Conservation (phyloP, 1,140 invertebrate genomes). For the Centruroides vittatus region DNA sequence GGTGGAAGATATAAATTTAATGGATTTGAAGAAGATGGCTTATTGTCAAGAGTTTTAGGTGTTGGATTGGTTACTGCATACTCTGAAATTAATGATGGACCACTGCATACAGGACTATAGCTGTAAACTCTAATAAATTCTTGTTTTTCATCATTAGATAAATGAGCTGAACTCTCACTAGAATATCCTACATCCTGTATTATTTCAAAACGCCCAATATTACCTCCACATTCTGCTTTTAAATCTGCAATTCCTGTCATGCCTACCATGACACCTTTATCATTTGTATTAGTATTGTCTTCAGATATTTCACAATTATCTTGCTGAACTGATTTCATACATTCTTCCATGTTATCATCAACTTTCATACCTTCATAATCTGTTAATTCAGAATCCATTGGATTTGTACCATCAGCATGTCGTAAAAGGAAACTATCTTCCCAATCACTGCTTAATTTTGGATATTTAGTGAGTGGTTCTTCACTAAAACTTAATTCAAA, state of each 20-base stretch:
- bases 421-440: slow-evolving; percentile 1
- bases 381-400: slow-evolving; percentile 1
- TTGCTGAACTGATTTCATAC: too few species aligned
- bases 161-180: slow-evolving; percentile 26
- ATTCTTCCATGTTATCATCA: too few species aligned
- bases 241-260: slow-evolving; percentile 16
- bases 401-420: slow-evolving; percentile 1
- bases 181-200: slow-evolving; percentile 29
- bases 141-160: slow-evolving; percentile 23
- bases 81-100: too few species aligned
- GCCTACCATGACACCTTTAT: slow-evolving; percentile 18
- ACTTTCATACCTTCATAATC: too few species aligned
- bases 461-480: slow-evolving; percentile 48
- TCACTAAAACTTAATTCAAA: slow-evolving; percentile 27
- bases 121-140: not conserved
- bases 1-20: slow-evolving; percentile 4
- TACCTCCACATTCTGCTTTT: slow-evolving; percentile 13
- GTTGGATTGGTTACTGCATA: too few species aligned
- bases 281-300: slow-evolving; percentile 4
- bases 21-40: not conserved
- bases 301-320: too few species aligned
- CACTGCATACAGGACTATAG: too few species aligned
- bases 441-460: slow-evolving; percentile 6
- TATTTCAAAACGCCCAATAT: slow-evolving; percentile 14
- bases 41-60: not conserved